phyloP scores from a whole-genome alignment of 2,888 invertebrate genomes.

The Alloscopus bannaensis region DNA sequence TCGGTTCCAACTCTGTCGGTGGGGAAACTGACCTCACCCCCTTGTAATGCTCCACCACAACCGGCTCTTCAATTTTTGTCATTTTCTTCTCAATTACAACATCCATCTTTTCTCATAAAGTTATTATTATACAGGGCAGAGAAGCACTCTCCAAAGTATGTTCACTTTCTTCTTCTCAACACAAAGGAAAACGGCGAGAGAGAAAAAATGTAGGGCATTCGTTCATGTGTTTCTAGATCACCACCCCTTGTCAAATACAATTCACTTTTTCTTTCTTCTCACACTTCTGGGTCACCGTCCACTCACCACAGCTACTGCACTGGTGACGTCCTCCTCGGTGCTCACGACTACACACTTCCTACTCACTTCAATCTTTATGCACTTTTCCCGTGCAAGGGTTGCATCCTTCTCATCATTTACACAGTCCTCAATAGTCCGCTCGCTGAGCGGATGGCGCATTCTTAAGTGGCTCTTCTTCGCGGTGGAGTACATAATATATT shows the following conservation, averaged over 20 bases:
- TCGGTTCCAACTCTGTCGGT: constrained; percentile 62
- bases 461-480: too few species aligned
- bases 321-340: not conserved
- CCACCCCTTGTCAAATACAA: too few species aligned
- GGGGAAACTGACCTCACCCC: not conserved
- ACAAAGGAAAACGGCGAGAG: not conserved
- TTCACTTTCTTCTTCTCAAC: constrained; percentile 12
- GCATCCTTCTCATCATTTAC: constrained; percentile 20
- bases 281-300: constrained; percentile 57
- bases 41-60: constrained; percentile 30
- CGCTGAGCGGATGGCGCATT: too few species aligned
- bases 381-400: constrained; percentile 24
- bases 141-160: not conserved
- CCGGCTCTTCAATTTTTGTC: constrained; percentile 43
- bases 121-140: constrained; percentile 13
- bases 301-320: not conserved
- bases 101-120: constrained; percentile 44
- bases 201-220: not conserved
- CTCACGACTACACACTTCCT: not conserved
- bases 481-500: not conserved
- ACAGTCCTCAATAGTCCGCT: too few species aligned
- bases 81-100: constrained; percentile 58
- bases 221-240: constrained; percentile 56
- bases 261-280: constrained; percentile 47
- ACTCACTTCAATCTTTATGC: constrained; percentile 14